Evolutionary conservation across 2,888 invertebrate species (phyloP), one percentile per base, ranked within the genome.

Genomic region (Heliconius hortense): DNA sequence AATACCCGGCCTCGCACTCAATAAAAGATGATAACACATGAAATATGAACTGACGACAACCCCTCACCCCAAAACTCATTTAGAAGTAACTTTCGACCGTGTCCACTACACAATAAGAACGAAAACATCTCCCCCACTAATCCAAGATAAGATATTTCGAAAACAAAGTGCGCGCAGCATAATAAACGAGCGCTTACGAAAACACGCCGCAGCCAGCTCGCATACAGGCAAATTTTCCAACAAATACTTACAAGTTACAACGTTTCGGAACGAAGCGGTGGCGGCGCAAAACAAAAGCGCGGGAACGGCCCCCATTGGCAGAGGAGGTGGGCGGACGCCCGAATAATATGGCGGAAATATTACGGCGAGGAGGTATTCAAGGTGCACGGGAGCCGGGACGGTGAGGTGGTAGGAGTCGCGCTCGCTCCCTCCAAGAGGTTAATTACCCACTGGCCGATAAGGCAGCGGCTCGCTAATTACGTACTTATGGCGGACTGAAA

Each of bases 21-120:
- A 94, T 94, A 94, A 94, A 94, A 93, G 92, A 94, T 93, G 93
- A 94, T 94, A 94, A 93, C 93, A 90, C 89, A 91, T 93, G 93
- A 94, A 94, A 93, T 94, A 93, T 93, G 93, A 93, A 93, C 93
- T 91, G 88, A 85, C 86, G 87, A 89, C 87, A 90, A 79, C 91
- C 91, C 91, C 90, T 89, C 88, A 82, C 81, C 83, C 81, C 69
- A 83, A 79, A 24, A 39, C 64, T 43, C 66, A 15, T 43, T 43
- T 73, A 56, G 75, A 81, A 80, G 21, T 64, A 4, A 86, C 81
- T 80, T 24, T 82, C 73, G 64, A 83, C 84, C 79, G 77, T 88
- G 82, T 56, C 2, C 0, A 0, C 1, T 11, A 53, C 3, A 18
- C 0, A 21, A 79, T 84, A 89, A 81, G 81, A 83, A 63, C 64